Base-by-base conservation (phyloP, 1,140 invertebrate genomes). In the Ericerus pela region DNA sequence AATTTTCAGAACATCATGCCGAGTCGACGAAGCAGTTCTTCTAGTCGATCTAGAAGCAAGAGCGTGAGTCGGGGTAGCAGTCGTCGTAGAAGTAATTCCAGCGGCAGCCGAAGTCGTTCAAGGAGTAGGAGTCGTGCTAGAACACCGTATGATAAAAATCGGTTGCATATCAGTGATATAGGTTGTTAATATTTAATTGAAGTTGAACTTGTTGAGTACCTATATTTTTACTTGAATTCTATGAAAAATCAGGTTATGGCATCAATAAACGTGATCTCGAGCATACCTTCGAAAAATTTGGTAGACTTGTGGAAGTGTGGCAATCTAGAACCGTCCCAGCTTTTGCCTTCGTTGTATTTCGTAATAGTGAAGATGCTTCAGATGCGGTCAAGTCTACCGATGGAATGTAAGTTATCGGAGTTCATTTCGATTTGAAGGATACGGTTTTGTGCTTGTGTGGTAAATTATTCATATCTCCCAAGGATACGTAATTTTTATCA, bases 281-380 rank as follows among this genome's bases (percentile, higher is more conserved):
- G 51, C 36, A 51, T 37, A 37, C 43, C 2, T 59, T 59, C 53
- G 58, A 59, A 51, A 47, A 56, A 12, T 59, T 57, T 54, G 58
- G 58, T 20, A 52, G 43, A 51, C 30, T 59, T 28, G 38, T 57
- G 24, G 58, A 59, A 54, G 58, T 59, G 31, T 59, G 58, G 58
- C 53, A 57, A 38, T 57, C 58, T 14, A 57, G 51, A 53, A 53
- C 58, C 16, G 52, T 53, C 43, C 58, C 58, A 51, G 51, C 55
- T 28, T 59, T 59, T 38, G 58, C 58, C 24, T 59, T 59, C 51
- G 58, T 59, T 29, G 58, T 59, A 0, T 59, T 53, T 30, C 53
- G 56, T 36, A 57, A 56, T n/a, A 51, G 54, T 38, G 52, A 57
- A 51, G 58, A 59, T 57, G 58, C 58, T 12, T 51, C 54, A 11